These are phyloP conservation scores for Nomada ruficornis DNA, from an alignment of 2,888 invertebrate genomes.

Conservation along the genomic window DNA sequence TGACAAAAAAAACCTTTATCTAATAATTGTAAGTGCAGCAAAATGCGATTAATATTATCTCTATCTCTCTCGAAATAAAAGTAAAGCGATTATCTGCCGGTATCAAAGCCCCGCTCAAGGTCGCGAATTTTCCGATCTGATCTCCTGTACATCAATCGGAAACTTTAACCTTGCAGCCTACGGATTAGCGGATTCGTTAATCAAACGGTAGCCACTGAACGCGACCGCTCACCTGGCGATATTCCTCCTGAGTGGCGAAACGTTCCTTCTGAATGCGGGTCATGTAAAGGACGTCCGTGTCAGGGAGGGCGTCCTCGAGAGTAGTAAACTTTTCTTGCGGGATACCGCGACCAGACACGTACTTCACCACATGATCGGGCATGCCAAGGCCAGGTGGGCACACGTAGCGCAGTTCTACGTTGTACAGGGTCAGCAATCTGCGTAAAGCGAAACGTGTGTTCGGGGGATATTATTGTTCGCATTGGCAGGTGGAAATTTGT, in stretches of 20 bases:
- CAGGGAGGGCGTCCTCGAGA: conserved; percentile 94
- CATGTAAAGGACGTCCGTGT: conserved; percentile 99
- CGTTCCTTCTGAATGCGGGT: conserved; percentile 98
- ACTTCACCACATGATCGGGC: conserved; percentile 94
- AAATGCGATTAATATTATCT: too few relatives aligned
- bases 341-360: conserved; percentile 91
- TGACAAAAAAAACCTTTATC: too few relatives aligned
- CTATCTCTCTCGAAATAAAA: not conserved
- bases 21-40: too few relatives aligned
- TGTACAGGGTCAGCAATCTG: conserved; percentile 94
- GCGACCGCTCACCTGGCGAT: conserved; percentile 89
- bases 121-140: not conserved
- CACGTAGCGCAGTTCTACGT: conserved; percentile 96
- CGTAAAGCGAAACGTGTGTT: not conserved
- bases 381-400: conserved; percentile 94
- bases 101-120: conserved; percentile 10
- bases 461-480: not conserved
- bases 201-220: not conserved
- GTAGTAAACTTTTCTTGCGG: conserved; percentile 89
- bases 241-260: conserved; percentile 93
- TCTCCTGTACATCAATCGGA: not conserved
- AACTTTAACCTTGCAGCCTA: not conserved
- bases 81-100: not conserved
- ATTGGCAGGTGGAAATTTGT: not conserved
- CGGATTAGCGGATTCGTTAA: conserved; percentile 2